Evolutionary conservation across 2,797 vertebrate genomes (phyloP), one percentile per base, ranked within the genome.

Genomic region (Setipinna tenuifilis): DNA sequence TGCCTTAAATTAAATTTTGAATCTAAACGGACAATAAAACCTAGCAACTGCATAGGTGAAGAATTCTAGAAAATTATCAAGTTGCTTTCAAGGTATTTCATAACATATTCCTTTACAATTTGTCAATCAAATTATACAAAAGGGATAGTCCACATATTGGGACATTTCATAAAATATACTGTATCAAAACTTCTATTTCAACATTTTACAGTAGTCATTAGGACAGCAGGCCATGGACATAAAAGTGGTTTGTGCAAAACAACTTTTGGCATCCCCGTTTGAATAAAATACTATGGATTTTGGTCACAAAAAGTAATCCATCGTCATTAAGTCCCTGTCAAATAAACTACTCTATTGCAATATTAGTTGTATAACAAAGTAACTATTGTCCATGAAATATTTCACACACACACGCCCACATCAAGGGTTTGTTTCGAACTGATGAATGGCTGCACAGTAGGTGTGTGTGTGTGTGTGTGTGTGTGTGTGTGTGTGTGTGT

Each of bases 21-120:
- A 93, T 90, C 89, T 89, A 87, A 90, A 87, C 87, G 90, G 87
- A 90, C 86, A 90, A 89, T 83, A 92, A 86, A 88, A 88, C 88
- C 88, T 89, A 91, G 93, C 85, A 92, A 91, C 91, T 96, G 94
- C 93, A 95, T 94, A 94, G 93, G 87, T 90, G 90, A 88, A 85
- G 83, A 87, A 88, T 75, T 89, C 87, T 81, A 88, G 75, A 90
- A 86, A 89, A 85, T 87, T 88, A 88, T 82, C 87, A 87, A 86
- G 84, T 83, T 65, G 81, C 75, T 83, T 68, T 57, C 9, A 84
- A 83, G 28, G 31, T 57, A 83, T 84, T 59, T 35, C 71, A 44
- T 41, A 19, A 31, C 31, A 78, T 17, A 44, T 78, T 50, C 81
- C 19, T 44, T 54, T 17, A 88, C 87, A 85, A 82, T 91, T 35